Evolutionary conservation across 2,113 vertebrate genomes (phyloP).

Genomic region (Nycticorax nycticorax): DNA sequence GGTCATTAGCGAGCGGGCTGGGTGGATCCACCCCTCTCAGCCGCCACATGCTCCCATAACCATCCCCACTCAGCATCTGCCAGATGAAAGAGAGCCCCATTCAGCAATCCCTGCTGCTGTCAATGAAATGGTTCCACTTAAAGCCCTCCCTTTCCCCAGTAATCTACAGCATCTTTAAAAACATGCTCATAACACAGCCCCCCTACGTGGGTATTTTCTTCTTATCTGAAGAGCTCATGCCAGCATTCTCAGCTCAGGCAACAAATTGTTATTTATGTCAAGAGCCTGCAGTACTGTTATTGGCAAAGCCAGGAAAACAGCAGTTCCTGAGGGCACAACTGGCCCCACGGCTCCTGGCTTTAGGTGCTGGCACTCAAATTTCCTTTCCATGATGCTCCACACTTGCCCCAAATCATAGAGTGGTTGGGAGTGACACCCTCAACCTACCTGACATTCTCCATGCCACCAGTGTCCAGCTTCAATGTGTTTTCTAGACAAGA

Average conservation of each 20-base stretch:
- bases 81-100: not conserved
- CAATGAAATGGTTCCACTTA: not conserved
- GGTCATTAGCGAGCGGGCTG: not conserved
- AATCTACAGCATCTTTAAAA: not conserved
- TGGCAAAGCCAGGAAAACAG: not conserved
- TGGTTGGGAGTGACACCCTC: not conserved
- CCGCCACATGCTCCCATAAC: rapidly evolving
- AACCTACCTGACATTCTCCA: not conserved
- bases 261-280: not conserved
- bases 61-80: not conserved
- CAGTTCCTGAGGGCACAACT: not conserved
- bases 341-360: not conserved
- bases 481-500: not conserved
- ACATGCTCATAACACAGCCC: not conserved
- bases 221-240: not conserved
- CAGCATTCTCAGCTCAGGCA: not conserved
- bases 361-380: not conserved
- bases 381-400: not conserved
- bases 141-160: not conserved
- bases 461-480: too few relatives aligned
- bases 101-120: not conserved
- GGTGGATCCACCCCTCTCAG: not conserved
- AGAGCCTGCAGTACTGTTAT: not conserved
- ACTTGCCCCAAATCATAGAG: not conserved
- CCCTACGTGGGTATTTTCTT: not conserved